Conservation (phyloP, 2,888 invertebrate species). For the Geotrupes spiniger region DNA sequence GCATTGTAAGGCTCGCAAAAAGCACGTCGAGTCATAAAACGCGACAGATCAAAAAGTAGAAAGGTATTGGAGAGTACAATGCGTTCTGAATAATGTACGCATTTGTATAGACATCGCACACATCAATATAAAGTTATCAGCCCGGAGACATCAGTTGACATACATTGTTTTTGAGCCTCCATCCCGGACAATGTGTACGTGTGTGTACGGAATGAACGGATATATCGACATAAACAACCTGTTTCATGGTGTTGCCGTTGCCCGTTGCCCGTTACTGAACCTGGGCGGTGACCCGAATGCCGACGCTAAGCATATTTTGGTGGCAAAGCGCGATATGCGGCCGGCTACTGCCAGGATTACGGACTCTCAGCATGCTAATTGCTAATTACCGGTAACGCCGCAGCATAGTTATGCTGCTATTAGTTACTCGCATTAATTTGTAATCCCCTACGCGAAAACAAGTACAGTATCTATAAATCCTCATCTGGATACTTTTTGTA, state of each 20-base stretch:
- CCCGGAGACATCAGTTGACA: conserved; percentile 29
- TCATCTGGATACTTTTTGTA: too few relatives aligned
- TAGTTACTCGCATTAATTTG: conserved; percentile 19
- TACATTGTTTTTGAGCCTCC: conserved; percentile 23
- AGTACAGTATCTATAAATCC: too few relatives aligned
- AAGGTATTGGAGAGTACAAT: background rate
- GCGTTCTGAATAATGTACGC: background rate
- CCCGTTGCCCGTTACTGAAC: conserved; percentile 10
- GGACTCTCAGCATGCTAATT: conserved; percentile 38
- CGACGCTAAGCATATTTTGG: conserved; percentile 20
- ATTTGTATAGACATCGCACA: background rate
- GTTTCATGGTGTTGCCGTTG: conserved; percentile 26
- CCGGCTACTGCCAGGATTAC: conserved; percentile 41
- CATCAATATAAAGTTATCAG: conserved; percentile 22
- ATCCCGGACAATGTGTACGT: conserved; percentile 23
- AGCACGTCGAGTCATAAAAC: too few relatives aligned
- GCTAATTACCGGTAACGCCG: conserved; percentile 27
- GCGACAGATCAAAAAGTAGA: background rate
- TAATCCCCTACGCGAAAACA: conserved; percentile 8
- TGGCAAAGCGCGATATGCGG: conserved; percentile 19
- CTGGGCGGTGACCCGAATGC: conserved; percentile 16
- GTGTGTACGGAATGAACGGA: conserved; percentile 19
- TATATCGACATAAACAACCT: conserved; percentile 27
- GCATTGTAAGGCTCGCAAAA: too few relatives aligned
- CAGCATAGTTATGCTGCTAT: conserved; percentile 23